A percentile compares a stretch with the other conserved stretches of the same genome.
phyloP scores from a whole-genome alignment of 2,113 vertebrate species.

The Paradoxurus hermaphroditus region DNA sequence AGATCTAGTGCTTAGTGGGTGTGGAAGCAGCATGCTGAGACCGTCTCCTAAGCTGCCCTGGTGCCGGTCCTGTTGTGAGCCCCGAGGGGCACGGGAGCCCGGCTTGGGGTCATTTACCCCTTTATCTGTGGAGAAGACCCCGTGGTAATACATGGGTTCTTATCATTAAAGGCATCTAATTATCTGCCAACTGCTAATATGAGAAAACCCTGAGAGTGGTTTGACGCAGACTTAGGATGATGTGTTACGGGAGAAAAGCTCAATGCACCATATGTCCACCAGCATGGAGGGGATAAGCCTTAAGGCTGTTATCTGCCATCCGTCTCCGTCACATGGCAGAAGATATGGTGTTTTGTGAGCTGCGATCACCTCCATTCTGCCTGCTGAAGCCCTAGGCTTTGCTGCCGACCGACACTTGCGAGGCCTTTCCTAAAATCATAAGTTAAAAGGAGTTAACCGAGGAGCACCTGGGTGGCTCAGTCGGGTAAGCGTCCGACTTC shows the following conservation, averaged over 20 bases:
- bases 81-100: fast-evolving
- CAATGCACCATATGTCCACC: fast-evolving
- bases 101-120: not conserved
- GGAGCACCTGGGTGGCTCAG: too few relatives aligned
- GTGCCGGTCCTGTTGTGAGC: too few relatives aligned
- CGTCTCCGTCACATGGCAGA: fast-evolving
- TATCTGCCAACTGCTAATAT: not conserved
- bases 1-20: not conserved
- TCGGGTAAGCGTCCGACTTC: too few relatives aligned
- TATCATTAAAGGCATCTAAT: not conserved
- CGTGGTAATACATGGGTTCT: not conserved
- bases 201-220: not conserved
- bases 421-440: not conserved
- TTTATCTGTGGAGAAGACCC: not conserved
- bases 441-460: not conserved
- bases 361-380: not conserved
- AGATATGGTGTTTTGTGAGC: fast-evolving
- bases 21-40: not conserved
- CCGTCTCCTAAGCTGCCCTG: not conserved
- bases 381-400: not conserved
- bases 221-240: not conserved
- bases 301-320: too few relatives aligned
- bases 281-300: too few relatives aligned
- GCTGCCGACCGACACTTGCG: too few relatives aligned
- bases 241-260: not conserved